These are phyloP conservation scores for Rhinoderma darwinii DNA, from an alignment of 2,113 vertebrate genomes.

Conservation along the genomic window DNA sequence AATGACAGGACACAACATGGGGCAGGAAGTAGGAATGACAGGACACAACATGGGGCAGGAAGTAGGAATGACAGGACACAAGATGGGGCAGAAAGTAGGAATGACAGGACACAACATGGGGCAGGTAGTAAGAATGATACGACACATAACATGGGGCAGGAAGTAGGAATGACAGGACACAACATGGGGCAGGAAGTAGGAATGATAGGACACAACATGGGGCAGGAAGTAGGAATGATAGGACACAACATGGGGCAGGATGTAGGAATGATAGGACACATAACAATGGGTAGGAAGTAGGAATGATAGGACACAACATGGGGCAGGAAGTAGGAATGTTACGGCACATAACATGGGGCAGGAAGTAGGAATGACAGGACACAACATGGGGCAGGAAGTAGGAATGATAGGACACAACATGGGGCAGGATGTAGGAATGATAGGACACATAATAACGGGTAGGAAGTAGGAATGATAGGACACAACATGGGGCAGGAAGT, in stretches of 20 bases:
- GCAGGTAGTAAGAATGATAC: not conserved
- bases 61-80: not conserved
- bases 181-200: not conserved
- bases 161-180: not conserved
- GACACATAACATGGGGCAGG: not conserved
- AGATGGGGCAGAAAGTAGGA: not conserved
- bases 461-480: too few species aligned
- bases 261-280: not conserved
- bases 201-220: not conserved
- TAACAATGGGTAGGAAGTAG: not conserved
- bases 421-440: too few species aligned
- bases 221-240: too few species aligned
- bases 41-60: not conserved
- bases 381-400: too few species aligned
- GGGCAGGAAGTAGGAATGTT: not conserved
- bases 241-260: too few species aligned
- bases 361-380: too few species aligned
- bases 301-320: not conserved
- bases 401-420: too few species aligned
- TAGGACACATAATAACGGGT: too few species aligned
- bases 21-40: too few species aligned
- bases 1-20: not conserved
- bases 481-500: too few species aligned
- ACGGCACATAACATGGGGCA: not conserved
- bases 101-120: not conserved